These are phyloP conservation scores for Calidris pygmaea DNA, from an alignment of 2,113 vertebrate species.

Conservation along the genomic window DNA sequence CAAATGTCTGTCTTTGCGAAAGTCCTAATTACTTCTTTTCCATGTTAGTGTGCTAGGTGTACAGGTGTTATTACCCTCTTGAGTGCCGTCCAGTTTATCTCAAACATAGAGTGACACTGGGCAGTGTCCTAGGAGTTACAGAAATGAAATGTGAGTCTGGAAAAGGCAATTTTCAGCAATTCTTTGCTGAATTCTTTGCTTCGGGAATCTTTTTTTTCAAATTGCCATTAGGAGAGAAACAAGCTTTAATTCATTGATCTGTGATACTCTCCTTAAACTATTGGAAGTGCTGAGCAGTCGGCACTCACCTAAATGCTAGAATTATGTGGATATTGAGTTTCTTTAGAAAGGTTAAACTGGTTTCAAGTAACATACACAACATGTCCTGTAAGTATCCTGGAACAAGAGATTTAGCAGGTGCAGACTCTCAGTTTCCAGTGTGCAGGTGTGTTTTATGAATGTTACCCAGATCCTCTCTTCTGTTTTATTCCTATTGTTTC, in stretches of 20 bases:
- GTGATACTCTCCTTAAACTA: not conserved
- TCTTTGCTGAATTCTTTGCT: not conserved
- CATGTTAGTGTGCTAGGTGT: fast-evolving
- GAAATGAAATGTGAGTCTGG: not conserved
- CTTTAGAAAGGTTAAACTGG: not conserved
- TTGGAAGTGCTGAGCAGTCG: not conserved
- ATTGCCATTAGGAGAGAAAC: not conserved
- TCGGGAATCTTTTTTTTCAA: not conserved
- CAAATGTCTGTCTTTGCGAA: not conserved
- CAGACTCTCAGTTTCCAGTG: not conserved
- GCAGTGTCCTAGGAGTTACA: not conserved
- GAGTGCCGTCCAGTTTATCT: not conserved
- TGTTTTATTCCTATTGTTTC: not conserved
- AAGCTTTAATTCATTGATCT: not conserved
- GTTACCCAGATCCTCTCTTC: not conserved
- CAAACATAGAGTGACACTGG: not conserved
- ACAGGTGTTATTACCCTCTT: too few species aligned
- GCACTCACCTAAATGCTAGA: not conserved
- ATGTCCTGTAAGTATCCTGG: not conserved
- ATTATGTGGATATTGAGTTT: not conserved
- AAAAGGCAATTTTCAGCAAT: not conserved
- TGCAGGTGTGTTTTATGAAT: not conserved
- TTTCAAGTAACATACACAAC: not conserved
- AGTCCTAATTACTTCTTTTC: not conserved
- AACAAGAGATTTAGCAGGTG: not conserved